These are phyloP conservation scores for Erebia epiphron DNA, from an alignment of 2,888 invertebrate species.

Conservation along the genomic window DNA sequence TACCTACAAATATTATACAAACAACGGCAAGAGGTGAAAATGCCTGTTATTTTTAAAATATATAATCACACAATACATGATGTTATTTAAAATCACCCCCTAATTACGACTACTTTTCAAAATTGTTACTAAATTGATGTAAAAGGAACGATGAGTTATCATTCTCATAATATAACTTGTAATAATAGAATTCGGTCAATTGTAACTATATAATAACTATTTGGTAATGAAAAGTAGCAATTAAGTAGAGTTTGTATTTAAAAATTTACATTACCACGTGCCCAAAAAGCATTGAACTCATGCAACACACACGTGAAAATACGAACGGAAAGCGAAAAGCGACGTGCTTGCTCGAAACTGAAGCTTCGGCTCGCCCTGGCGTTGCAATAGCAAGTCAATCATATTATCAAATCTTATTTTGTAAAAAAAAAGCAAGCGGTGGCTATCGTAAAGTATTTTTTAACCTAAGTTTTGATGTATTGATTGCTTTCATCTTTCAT, in stretches of 20 bases:
- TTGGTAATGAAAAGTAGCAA: background rate
- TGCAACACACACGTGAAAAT: slow-evolving; percentile 50
- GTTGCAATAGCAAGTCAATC: slow-evolving; percentile 9
- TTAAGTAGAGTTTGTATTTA: background rate
- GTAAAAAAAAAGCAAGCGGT: slow-evolving; percentile 16
- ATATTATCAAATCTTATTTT: background rate
- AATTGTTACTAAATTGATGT: slow-evolving; percentile 2
- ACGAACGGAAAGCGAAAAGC: slow-evolving; percentile 60
- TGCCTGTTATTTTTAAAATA: slow-evolving; percentile 14
- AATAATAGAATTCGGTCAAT: background rate
- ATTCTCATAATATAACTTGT: background rate
- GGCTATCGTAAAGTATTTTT: background rate
- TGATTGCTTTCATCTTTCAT: background rate
- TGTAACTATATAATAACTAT: background rate
- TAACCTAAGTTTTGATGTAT: background rate
- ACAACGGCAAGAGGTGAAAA: slow-evolving; percentile 31
- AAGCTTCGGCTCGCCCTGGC: slow-evolving; percentile 50
- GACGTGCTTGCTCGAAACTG: slow-evolving; percentile 50
- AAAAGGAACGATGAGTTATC: background rate
- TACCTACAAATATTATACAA: slow-evolving; percentile 30
- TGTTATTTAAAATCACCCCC: background rate
- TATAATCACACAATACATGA: slow-evolving; percentile 18
- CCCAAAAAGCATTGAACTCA: slow-evolving; percentile 45
- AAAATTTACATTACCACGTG: slow-evolving; percentile 46
- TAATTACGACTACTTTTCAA: background rate